Base-by-base conservation (phyloP, 1,140 invertebrate genomes). In the Anastrepha obliqua region DNA sequence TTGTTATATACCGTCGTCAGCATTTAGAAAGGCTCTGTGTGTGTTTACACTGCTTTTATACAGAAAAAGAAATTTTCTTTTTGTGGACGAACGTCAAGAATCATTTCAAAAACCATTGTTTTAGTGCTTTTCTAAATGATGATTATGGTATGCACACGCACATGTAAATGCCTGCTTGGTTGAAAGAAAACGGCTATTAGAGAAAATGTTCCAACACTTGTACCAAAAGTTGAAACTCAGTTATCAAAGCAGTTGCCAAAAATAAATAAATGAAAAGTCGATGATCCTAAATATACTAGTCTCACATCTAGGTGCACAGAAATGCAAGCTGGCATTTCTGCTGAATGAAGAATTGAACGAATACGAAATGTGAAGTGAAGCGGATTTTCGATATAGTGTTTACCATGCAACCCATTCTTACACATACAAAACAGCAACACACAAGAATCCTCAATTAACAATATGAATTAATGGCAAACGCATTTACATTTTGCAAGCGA, bases 401-500 rank as follows among this genome's bases (percentile, higher is more conserved):
- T 87, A 87, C 65, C 55, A 78, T 74, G 6, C 17, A 15, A 87
- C 62, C 70, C 20, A 17, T 39, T 65, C 86, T 74, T 74, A 86
- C 44, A 55, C 74, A 85, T 29, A 74, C n/a, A 59, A 29, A 39
- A 55, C 29, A 59, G 15, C 47, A 29, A 85, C 17, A 85, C 81
- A 60, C 17, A 59, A 85, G n/a, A 29, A 85, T 85, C 47, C 17
- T 70, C 9, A 13, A 70, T 70, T 62, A 65, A 74, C 44, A 39
- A 39, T 15, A 74, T 15, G 11, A 74, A 42, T 87, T 20, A 87
- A n/a, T 47, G 44, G 87, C 87, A 89, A 90, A 91, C 91, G 88
- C 91, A 91, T 91, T 89, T 89, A 91, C 85, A 81, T 81, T 81
- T 89, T 64, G 62, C 51, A 87, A 91, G 90, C 88, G 89, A 89